Evolutionary conservation across 2,888 invertebrate genomes (phyloP), one percentile per base, ranked within the genome.

Genomic region (Octodonta nipae): DNA sequence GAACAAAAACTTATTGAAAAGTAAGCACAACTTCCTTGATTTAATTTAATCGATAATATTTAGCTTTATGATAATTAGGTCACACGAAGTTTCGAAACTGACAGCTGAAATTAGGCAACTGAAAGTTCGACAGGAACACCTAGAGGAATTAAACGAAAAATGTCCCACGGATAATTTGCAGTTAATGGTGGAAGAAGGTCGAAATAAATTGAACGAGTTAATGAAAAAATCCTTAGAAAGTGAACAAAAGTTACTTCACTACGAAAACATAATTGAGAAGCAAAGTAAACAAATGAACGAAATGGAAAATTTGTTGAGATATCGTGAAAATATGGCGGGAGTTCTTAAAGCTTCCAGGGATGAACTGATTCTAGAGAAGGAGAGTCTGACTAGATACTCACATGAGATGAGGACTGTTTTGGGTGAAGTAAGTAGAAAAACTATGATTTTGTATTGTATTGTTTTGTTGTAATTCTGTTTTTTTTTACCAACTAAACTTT

Each of bases 291-390:
- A 71, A 36, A 66, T 75, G 53, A 67, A 66, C 45, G 70, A 72
- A 47, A 71, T 73, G 65, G 70, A 70, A 56, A 71, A 70, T 52
- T 63, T 72, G 44, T 62, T 74, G 43, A 71, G 71, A 62, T 69
- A 70, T 46, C 65, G 72, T 6, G 72, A 73, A 41, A 74, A 73
- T 44, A 54, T 76, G 41, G 67, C 73, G 42, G 67, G 64, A 28
- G 63, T 73, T 55, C 56, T 75, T 37, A 71, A 73, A 50, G 44
- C 50, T 1, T 55, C 58, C 26, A 67, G 68, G 42, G 69, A 70
- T 44, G 70, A 70, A 42, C 59, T 68, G 1, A 61, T 68, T 36
- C 64, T 67, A 45, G 68, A 67, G 47, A 66, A 64, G 32, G 65
- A 67, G 43, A 58, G 55, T 36, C 38, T 60, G 13, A 47, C 49